Base-by-base conservation (phyloP, 2,888 invertebrate species). In the Pegoplata infirma region DNA sequence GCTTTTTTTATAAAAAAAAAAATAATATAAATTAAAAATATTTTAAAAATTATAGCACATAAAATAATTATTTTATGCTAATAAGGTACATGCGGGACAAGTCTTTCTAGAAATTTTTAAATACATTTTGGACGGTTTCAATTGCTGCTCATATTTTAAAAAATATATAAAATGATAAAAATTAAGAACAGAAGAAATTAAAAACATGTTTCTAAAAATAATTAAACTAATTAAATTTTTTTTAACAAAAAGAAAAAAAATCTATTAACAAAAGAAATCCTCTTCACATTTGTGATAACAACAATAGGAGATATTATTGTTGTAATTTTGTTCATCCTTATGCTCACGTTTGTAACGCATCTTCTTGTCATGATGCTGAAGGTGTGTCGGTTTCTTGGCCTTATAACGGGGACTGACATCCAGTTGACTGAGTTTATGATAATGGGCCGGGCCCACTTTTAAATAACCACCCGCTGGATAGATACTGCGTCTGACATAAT, bases 391-490 rank as follows among this genome's bases (percentile, higher is more conserved):
- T 49, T 87, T 87, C 32, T 83, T 84, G 7, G 85, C 80, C 81
- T 88, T 88, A 68, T 88, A 88, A 46, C 85, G 88, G 0, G 88
- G 88, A 8, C 79, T 64, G 2, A 88, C 83, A 46, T 87, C 83
- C 51, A 86, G 75, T 12, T 82, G 77, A 55, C 85, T 86, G 5
- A 88, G 84, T 23, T 80, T 84, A 28, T 84, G 82, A 47, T 82
- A 87, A 71, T 88, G 87, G 1, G 82, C 77, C 53, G 74, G 84
- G 21, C 82, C 86, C 32, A 88, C 86, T 84, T 87, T 88, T 5
- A 88, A 81, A 67, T 89, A 88, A 51, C 88, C 89, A 66, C 89
- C 89, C 2, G 53, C 72, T 12, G 88, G 88, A 73, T 83, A 88
- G 17, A 76, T 84, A 56, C 88, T 86, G 5, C 88, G 84, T 8